A percentile compares a stretch with the other conserved stretches of the same genome.
These are phyloP conservation scores for Agrotis clavis DNA, from an alignment of 2,888 invertebrate genomes.

Conservation along the genomic window DNA sequence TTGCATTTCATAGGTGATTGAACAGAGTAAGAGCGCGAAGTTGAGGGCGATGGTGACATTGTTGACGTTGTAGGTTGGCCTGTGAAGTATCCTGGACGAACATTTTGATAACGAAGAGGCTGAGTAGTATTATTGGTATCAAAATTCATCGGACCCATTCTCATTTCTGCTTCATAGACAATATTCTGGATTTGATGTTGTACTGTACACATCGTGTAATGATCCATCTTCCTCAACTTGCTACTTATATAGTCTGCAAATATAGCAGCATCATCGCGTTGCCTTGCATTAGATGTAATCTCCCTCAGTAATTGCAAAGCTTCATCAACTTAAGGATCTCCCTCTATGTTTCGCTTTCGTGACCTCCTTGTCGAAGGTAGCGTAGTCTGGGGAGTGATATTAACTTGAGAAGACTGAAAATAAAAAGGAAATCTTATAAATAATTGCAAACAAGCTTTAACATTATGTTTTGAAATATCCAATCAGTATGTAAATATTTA, in stretches of 20 bases:
- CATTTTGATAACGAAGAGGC: slow-evolving; percentile 54
- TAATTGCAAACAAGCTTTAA: slow-evolving; percentile 58
- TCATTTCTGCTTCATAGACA: slow-evolving; percentile 55
- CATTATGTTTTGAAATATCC: slow-evolving; percentile 53
- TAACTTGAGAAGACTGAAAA: slow-evolving; percentile 57
- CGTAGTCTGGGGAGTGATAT: slow-evolving; percentile 57
- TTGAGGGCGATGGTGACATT: slow-evolving; percentile 57
- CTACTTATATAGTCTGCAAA: slow-evolving; percentile 62
- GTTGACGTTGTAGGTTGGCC: slow-evolving; percentile 49
- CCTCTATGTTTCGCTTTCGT: slow-evolving; percentile 55
- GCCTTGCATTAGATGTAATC: slow-evolving; percentile 56
- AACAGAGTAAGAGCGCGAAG: slow-evolving; percentile 55
- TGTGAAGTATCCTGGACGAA: slow-evolving; percentile 49
- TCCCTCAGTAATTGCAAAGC: slow-evolving; percentile 58
- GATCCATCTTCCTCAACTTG: slow-evolving; percentile 61
- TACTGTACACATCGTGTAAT: slow-evolving; percentile 58
- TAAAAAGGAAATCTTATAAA: slow-evolving; percentile 58
- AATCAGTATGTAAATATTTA: slow-evolving; percentile 51
- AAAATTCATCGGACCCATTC: slow-evolving; percentile 52
- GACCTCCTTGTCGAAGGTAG: slow-evolving; percentile 53
- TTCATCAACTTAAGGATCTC: slow-evolving; percentile 57
- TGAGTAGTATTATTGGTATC: slow-evolving; percentile 53
- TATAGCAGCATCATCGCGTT: slow-evolving; percentile 61
- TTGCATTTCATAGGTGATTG: slow-evolving; percentile 54
- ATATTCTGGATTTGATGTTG: slow-evolving; percentile 62